Evolutionary conservation across 2,113 vertebrate genomes (phyloP), one percentile per base, ranked within the genome.

Genomic region (Zosterops pallidus): DNA sequence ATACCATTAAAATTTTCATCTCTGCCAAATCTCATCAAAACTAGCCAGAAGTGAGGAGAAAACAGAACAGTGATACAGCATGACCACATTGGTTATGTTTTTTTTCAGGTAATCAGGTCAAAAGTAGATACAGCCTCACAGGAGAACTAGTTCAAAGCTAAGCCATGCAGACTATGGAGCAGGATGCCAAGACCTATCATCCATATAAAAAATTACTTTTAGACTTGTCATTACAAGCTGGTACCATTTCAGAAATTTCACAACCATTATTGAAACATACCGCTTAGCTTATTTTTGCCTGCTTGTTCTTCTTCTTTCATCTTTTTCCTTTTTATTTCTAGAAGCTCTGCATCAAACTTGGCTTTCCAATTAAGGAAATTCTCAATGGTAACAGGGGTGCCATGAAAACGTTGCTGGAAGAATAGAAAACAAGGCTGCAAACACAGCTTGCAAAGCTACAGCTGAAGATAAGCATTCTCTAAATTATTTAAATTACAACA

Each of bases 361-460:
- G 98, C 98, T 97, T 99, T 99, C 99, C 99, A 99, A 33, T 97
- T 98, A 86, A 99, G 97, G 94, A 99, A 99, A 97, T 98, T 99
- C 94, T 99, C 99, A 91, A 99, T 99, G 31, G 99, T 99, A 77
- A 99, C 99, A 88, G 99, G 98, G 33, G 99, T 99, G 80, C 99
- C 99, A 95, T 99, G 99, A 97, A 99, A 99, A 60, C 97, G 97
- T 98, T 97, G 96, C 98, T 98, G 95, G 68, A 94, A 96, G 69
- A 81, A 83, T 9, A 96, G 90, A 80, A 93, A 89, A 91, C 19
- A 94, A 23, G 19, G 59, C 44, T 84, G 24, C 31, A 49, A 84
- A 96, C 22, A 94, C 26, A 95, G 86, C 31, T 71, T 53, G 26
- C 53, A n/a, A 88, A 75, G 15, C 59, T 62, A 77, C 8, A 28